phyloP scores from a whole-genome alignment of 2,113 vertebrate species.

The Galemys pyrenaicus region DNA sequence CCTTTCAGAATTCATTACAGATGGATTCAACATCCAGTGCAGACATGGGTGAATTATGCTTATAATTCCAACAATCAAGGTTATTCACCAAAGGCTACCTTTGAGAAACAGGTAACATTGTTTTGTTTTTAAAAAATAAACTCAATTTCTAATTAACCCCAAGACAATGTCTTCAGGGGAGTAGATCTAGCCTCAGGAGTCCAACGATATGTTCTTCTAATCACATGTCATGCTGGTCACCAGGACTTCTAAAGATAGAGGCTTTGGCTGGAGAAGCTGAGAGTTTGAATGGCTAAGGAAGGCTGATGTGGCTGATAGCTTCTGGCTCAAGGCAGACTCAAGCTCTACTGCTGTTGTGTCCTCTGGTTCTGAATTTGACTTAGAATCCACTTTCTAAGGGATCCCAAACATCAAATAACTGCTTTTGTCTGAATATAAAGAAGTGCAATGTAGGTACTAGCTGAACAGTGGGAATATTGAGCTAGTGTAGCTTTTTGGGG shows the following conservation, averaged over 20 bases:
- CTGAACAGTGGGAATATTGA: too few relatives aligned
- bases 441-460: background rate
- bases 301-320: background rate
- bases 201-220: background rate
- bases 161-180: background rate
- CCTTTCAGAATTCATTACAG: background rate
- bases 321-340: background rate
- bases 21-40: background rate
- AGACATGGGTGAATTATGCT: background rate
- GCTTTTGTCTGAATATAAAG: background rate
- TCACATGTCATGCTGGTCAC: background rate
- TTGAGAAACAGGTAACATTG: slow-evolving; percentile 9
- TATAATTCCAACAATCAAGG: background rate
- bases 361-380: background rate
- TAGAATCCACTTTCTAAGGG: background rate
- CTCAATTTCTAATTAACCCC: slow-evolving; percentile 45
- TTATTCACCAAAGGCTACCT: background rate
- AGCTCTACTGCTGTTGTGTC: background rate
- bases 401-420: background rate
- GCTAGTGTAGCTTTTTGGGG: background rate
- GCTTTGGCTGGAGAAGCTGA: background rate
- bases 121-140: slow-evolving; percentile 1
- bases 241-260: background rate
- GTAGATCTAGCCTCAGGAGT: background rate
- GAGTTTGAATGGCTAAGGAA: background rate